Percentiles rank a stretch among this genome's conserved stretches.
phyloP scores from a whole-genome alignment of 2,888 invertebrate genomes.

The Hypena proboscidalis region DNA sequence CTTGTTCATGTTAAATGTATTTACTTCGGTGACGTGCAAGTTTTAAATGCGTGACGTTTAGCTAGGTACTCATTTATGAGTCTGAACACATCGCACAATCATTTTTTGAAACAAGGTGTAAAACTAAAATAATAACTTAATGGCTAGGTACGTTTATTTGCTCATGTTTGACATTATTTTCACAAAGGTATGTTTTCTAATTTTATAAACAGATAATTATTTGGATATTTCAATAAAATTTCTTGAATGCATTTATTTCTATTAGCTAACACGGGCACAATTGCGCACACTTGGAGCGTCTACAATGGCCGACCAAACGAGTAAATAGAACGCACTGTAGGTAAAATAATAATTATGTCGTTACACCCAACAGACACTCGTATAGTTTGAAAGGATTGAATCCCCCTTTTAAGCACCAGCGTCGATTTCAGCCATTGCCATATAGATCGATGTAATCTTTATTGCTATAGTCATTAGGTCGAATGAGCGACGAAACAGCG shows the following conservation, averaged over 20 bases:
- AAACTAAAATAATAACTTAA: too few species aligned
- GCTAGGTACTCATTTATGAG: too few species aligned
- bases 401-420: constrained; percentile 71
- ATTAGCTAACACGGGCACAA: constrained; percentile 27
- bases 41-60: too few species aligned
- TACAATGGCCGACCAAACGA: constrained; percentile 44
- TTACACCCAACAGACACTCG: constrained; percentile 64
- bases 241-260: constrained; percentile 4
- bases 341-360: constrained; percentile 61
- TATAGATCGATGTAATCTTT: constrained; percentile 64
- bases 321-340: constrained; percentile 51
- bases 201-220: not conserved
- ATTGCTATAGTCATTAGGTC: constrained; percentile 66
- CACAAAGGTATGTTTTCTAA: too few species aligned
- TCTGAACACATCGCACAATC: too few species aligned
- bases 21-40: too few species aligned
- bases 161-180: too few species aligned
- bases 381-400: constrained; percentile 69
- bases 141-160: too few species aligned
- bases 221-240: not conserved
- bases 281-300: constrained; percentile 10
- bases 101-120: too few species aligned
- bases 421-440: constrained; percentile 60
- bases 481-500: constrained; percentile 52
- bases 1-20: too few species aligned